phyloP scores from a whole-genome alignment of 2,797 vertebrate species.

The Fratercula arctica region DNA sequence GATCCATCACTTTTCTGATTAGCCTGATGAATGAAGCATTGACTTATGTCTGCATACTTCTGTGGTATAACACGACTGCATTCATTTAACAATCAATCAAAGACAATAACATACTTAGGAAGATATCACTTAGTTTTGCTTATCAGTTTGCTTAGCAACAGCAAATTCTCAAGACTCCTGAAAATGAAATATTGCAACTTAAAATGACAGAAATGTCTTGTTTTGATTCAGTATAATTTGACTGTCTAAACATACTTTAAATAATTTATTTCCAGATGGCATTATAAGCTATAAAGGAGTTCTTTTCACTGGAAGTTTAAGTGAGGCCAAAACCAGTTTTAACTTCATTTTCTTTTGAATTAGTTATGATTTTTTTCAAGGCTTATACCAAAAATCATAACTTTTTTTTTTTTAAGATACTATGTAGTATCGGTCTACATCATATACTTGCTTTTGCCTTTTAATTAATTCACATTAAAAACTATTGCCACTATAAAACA shows the following conservation, averaged over 20 bases:
- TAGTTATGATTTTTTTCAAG: neutral
- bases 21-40: conserved; percentile 52
- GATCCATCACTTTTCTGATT: conserved; percentile 25
- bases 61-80: neutral
- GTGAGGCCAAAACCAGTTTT: neutral
- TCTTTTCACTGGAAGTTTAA: neutral
- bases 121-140: conserved; percentile 37
- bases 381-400: rapidly evolving
- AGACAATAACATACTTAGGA: conserved; percentile 24
- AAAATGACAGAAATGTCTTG: conserved; percentile 27
- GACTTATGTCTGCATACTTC: neutral
- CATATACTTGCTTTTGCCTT: neutral
- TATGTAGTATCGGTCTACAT: neutral
- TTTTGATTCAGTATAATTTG: conserved; percentile 42
- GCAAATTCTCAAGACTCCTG: conserved; percentile 21
- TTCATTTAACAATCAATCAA: conserved; percentile 62
- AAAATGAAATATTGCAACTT: conserved; percentile 50
- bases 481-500: neutral
- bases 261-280: conserved; percentile 42
- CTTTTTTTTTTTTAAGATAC: neutral
- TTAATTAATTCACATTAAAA: neutral
- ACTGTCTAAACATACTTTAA: conserved; percentile 29
- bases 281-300: neutral
- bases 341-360: neutral
- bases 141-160: conserved; percentile 39